phyloP scores from a whole-genome alignment of 1,140 invertebrate species.

The Tetraneura akinire region DNA sequence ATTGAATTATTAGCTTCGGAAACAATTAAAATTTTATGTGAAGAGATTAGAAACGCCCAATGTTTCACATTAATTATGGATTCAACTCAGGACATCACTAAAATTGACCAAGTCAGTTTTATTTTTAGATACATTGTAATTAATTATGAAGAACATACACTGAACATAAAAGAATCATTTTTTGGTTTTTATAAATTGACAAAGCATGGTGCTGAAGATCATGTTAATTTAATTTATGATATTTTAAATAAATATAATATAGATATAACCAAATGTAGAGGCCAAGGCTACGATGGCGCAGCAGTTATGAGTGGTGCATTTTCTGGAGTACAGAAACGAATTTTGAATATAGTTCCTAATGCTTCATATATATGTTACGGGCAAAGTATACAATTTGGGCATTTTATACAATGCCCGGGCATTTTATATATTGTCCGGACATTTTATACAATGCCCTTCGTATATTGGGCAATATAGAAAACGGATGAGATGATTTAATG shows the following conservation, averaged over 20 bases:
- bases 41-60: neutral
- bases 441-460: no score
- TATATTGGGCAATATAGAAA: no score
- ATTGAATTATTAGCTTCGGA: constrained; percentile 30
- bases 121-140: constrained; percentile 19
- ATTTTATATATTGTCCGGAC: no score
- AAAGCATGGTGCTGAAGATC: constrained; percentile 1
- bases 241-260: constrained; percentile 4
- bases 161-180: neutral
- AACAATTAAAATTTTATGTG: neutral
- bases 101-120: constrained; percentile 21
- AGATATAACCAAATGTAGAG: constrained; percentile 22
- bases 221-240: constrained; percentile 20
- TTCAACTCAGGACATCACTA: constrained; percentile 23
- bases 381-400: no score
- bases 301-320: neutral
- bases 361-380: constrained; percentile 8
- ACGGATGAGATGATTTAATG: no score
- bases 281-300: constrained; percentile 18
- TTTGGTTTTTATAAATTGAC: constrained; percentile 14
- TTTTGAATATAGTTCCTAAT: neutral
- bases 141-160: neutral
- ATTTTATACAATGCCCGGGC: no score
- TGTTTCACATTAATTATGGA: constrained; percentile 28
- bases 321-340: neutral